Conservation (phyloP, 2,113 vertebrate species). For the Numida meleagris region DNA sequence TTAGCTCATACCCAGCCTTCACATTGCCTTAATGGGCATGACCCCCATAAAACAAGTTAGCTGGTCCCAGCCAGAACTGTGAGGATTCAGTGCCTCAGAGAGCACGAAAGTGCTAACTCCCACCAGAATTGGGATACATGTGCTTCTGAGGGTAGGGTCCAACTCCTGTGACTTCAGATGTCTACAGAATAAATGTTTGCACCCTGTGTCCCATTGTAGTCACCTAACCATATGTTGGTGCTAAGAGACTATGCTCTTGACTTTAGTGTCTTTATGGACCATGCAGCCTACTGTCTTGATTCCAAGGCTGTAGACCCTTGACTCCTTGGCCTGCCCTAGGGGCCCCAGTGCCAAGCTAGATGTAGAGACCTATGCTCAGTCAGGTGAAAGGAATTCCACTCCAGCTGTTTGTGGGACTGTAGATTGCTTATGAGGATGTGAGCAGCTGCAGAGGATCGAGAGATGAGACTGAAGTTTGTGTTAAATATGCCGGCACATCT, state of each 20-base stretch:
- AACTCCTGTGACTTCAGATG: background rate
- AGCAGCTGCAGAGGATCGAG: background rate
- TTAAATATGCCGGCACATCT: background rate
- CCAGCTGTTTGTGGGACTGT: background rate
- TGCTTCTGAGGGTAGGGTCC: background rate
- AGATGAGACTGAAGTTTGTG: background rate
- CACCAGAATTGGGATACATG: background rate
- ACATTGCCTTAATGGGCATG: background rate
- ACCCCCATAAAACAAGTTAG: background rate
- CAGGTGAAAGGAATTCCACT: background rate
- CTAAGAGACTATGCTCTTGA: background rate
- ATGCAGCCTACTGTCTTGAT: background rate
- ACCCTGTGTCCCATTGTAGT: background rate
- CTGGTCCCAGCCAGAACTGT: background rate
- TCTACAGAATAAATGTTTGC: background rate
- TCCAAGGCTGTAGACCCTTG: background rate
- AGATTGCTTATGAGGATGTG: background rate
- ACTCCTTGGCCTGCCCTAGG: background rate
- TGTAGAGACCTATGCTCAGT: background rate
- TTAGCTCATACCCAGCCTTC: background rate
- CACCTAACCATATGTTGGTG: background rate
- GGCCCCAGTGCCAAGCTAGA: background rate
- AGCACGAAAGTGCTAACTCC: background rate
- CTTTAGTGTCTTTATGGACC: background rate
- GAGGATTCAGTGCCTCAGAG: background rate